phyloP scores from a whole-genome alignment of 2,797 vertebrate genomes.

The Lagodon rhomboides region DNA sequence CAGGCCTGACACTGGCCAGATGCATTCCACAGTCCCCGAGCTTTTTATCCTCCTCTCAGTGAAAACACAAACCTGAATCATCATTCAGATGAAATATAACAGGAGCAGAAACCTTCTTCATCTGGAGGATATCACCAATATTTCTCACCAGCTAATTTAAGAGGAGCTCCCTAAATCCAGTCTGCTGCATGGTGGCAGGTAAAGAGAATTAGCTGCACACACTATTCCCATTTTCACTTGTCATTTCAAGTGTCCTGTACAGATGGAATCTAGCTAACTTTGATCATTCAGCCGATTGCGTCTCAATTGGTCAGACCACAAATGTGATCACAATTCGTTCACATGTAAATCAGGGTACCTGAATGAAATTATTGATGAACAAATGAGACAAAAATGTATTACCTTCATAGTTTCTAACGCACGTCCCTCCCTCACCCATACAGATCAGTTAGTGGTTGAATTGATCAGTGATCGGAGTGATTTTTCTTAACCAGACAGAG shows the following conservation, averaged over 20 bases:
- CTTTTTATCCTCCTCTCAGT: constrained; percentile 30
- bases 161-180: not conserved
- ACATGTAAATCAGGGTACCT: not conserved
- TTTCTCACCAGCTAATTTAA: not conserved
- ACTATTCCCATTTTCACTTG: not conserved
- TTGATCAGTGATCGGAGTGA: no score
- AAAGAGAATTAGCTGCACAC: not conserved
- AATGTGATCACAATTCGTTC: not conserved
- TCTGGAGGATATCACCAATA: not conserved
- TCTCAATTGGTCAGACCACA: not conserved
- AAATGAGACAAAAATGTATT: not conserved
- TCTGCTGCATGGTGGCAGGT: not conserved
- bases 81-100: constrained; percentile 35
- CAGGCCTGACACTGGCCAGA: constrained; percentile 70
- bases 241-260: not conserved
- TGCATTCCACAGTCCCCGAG: constrained; percentile 46
- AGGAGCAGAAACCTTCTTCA: constrained; percentile 2
- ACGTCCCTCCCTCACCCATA: not conserved
- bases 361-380: not conserved
- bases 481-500: no score
- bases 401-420: not conserved
- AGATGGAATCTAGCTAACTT: not conserved
- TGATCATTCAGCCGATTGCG: not conserved
- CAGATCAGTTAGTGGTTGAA: no score
- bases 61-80: constrained; percentile 37